These are phyloP conservation scores for Saccostrea echinata DNA, from an alignment of 1,140 invertebrate species.

Conservation along the genomic window DNA sequence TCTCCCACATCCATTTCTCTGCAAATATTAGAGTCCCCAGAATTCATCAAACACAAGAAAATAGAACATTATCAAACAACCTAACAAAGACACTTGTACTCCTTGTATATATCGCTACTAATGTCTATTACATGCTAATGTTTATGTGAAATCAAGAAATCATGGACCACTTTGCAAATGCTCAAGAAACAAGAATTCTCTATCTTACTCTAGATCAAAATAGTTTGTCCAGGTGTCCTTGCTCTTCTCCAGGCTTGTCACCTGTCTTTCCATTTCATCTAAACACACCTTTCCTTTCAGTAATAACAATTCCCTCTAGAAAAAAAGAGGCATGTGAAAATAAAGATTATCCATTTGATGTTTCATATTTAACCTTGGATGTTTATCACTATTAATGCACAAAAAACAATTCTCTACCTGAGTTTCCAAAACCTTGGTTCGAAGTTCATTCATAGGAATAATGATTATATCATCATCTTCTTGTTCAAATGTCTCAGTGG, in stretches of 20 bases:
- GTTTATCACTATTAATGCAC: too few species aligned
- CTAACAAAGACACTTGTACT: too few species aligned
- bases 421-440: neutral
- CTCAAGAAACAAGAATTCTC: too few species aligned
- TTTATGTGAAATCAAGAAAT: too few species aligned
- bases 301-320: slow-evolving; percentile 37
- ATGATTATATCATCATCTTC: slow-evolving; percentile 21
- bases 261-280: slow-evolving; percentile 38
- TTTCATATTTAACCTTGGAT: neutral
- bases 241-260: slow-evolving; percentile 28
- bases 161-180: too few species aligned
- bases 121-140: too few species aligned
- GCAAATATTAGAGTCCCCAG: neutral
- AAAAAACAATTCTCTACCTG: neutral
- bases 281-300: slow-evolving; percentile 38
- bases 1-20: neutral
- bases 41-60: neutral
- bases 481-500: slow-evolving; percentile 14
- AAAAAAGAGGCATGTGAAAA: neutral
- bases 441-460: slow-evolving; percentile 5
- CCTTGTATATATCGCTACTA: too few species aligned
- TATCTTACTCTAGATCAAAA: neutral
- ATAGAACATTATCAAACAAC: neutral
- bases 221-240: neutral
- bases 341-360: neutral